A percentile compares a stretch with the other conserved stretches of the same genome.
Evolutionary conservation across 2,888 invertebrate species (phyloP).

Genomic region (Willowsia nigromaculata): DNA sequence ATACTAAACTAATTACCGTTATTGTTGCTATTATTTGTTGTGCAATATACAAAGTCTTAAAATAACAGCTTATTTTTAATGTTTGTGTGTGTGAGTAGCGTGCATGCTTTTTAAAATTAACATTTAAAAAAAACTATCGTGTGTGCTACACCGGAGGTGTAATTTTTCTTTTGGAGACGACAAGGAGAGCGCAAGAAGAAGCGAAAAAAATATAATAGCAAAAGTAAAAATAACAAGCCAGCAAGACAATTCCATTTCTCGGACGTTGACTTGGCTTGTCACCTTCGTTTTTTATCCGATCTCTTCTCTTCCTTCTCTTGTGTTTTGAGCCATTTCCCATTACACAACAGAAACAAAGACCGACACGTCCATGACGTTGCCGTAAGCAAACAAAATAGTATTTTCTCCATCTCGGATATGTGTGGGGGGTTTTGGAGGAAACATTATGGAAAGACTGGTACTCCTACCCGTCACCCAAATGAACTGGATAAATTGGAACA

Average conservation of each 20-base stretch:
- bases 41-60: background rate
- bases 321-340: constrained; percentile 35
- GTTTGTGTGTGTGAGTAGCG: background rate
- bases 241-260: constrained; percentile 53
- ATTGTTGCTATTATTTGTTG: background rate
- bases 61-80: background rate
- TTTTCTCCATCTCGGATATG: background rate
- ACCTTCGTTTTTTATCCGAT: constrained; percentile 37
- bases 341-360: constrained; percentile 2
- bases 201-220: background rate
- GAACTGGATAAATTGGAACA: constrained; percentile 61
- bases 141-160: background rate
- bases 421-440: background rate
- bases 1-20: constrained; percentile 25
- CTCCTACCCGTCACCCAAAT: constrained; percentile 22
- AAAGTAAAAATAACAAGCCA: constrained; percentile 12
- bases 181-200: background rate
- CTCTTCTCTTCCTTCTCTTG: background rate
- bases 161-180: background rate
- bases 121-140: background rate
- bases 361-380: background rate
- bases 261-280: constrained; percentile 56
- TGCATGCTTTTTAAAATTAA: constrained; percentile 31
- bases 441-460: background rate
- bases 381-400: constrained; percentile 1